A percentile compares a stretch with the other conserved stretches of the same genome.
phyloP scores from a whole-genome alignment of 2,888 invertebrate genomes.

The Tetragnatha montana region DNA sequence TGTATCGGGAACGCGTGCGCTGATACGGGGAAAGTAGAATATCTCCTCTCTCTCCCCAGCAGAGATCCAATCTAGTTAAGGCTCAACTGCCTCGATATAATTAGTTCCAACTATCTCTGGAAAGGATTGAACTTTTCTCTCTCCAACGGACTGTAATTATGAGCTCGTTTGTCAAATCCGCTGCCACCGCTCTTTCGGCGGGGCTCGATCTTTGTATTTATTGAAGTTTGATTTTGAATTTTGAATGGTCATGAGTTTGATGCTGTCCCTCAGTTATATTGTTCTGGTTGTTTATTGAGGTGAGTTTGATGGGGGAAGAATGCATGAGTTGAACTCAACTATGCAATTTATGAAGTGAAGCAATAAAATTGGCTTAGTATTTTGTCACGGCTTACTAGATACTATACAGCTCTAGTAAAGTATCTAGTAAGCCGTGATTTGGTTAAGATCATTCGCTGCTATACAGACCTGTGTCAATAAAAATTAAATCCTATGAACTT shows the following conservation, averaged over 20 bases:
- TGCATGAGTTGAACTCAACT: too few relatives aligned
- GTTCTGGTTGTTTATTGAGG: neutral
- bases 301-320: neutral
- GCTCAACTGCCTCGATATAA: conserved; percentile 40
- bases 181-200: neutral
- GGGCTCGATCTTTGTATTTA: conserved; percentile 12
- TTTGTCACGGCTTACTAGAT: too few relatives aligned
- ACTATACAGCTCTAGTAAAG: too few relatives aligned
- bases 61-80: conserved; percentile 37
- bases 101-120: conserved; percentile 33
- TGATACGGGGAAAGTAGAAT: neutral
- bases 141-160: conserved; percentile 29
- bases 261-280: neutral
- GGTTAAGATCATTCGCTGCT: too few relatives aligned
- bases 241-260: conserved; percentile 5
- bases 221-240: conserved; percentile 13
- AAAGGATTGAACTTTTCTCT: conserved; percentile 24
- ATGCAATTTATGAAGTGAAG: too few relatives aligned
- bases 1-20: conserved; percentile 24
- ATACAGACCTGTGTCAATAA: too few relatives aligned
- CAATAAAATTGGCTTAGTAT: too few relatives aligned
- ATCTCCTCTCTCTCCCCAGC: too few relatives aligned
- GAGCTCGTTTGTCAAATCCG: conserved; percentile 23
- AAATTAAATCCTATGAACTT: too few relatives aligned
- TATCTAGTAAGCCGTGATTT: too few relatives aligned